Conservation (phyloP, 2,888 invertebrate genomes). For the Ametastegia equiseti region DNA sequence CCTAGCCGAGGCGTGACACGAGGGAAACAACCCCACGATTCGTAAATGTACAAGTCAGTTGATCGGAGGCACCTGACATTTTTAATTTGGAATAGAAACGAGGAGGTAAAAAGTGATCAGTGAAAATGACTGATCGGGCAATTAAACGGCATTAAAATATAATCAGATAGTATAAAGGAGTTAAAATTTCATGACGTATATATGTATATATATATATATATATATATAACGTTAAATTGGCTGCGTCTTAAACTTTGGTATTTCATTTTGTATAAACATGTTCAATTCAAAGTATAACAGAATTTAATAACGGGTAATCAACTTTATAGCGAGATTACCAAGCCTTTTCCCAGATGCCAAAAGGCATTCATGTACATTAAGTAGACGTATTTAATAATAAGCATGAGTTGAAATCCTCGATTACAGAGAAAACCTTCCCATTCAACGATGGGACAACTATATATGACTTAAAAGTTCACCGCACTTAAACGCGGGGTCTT, state of each 20-base stretch:
- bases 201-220: no score
- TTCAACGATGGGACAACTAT: not conserved
- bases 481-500: not conserved
- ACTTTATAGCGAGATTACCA: not conserved
- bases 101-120: not conserved
- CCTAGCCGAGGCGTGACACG: not conserved
- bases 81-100: not conserved
- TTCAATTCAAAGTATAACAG: not conserved
- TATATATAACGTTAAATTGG: no score
- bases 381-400: no score
- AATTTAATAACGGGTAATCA: not conserved
- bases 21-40: not conserved
- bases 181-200: no score
- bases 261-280: no score
- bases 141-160: no score
- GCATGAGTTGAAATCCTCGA: not conserved
- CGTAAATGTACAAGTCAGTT: constrained; percentile 18
- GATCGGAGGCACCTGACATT: not conserved
- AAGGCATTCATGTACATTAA: no score
- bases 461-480: not conserved
- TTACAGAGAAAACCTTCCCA: not conserved
- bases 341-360: no score
- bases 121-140: no score
- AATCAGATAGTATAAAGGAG: no score
- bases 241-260: no score